Evolutionary conservation across 2,113 vertebrate genomes (phyloP).

Genomic region (Pomatostomus ruficeps): DNA sequence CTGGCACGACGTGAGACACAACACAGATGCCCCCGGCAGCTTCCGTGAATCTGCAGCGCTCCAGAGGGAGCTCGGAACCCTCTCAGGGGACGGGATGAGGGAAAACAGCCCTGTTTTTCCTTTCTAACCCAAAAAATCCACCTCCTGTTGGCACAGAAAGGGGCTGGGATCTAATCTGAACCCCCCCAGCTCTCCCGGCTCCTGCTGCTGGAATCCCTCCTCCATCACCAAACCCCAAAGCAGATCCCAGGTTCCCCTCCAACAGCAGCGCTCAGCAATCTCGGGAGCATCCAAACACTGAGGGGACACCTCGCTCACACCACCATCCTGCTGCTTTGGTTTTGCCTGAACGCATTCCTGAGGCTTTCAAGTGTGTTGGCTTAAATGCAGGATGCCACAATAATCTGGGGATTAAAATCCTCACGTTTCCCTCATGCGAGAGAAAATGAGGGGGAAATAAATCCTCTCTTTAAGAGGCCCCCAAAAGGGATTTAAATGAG

Average conservation of each 20-base stretch:
- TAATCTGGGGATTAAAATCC: slow-evolving; percentile 39
- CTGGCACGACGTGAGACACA: background rate
- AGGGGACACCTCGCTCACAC: background rate
- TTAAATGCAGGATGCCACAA: background rate
- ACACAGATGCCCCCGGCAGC: background rate
- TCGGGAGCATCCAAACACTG: accelerated
- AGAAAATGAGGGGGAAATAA: background rate
- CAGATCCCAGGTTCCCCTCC: accelerated
- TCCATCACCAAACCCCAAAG: background rate
- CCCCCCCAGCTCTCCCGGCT: background rate
- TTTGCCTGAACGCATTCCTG: background rate
- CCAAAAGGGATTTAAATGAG: background rate
- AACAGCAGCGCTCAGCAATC: background rate
- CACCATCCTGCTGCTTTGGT: background rate
- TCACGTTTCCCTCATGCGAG: background rate
- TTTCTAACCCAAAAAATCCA: background rate
- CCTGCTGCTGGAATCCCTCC: background rate
- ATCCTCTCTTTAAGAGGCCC: background rate
- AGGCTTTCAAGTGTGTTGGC: background rate
- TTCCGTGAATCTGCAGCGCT: accelerated
- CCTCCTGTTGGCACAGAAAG: background rate
- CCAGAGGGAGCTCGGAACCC: background rate
- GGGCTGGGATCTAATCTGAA: background rate
- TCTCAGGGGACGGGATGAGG: background rate
- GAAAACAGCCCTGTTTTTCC: accelerated